Evolutionary conservation across 2,888 invertebrate species (phyloP).

Genomic region (Gari tellinella): DNA sequence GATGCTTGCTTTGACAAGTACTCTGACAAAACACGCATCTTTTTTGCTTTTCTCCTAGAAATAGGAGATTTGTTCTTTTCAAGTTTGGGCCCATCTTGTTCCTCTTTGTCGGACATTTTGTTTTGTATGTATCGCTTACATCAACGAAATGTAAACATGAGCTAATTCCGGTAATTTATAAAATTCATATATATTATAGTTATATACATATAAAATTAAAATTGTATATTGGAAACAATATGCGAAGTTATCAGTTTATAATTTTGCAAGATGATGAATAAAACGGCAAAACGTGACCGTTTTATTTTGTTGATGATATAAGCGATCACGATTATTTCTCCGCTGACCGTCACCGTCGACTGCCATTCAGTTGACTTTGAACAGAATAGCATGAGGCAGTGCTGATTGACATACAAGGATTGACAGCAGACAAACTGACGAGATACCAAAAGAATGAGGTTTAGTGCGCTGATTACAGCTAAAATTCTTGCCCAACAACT

Average conservation of each 20-base stretch:
- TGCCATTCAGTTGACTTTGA: not conserved
- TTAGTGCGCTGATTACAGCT: constrained; percentile 54
- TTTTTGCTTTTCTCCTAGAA: constrained; percentile 55
- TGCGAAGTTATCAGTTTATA: too few relatives aligned
- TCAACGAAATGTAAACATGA: too few relatives aligned
- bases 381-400: not conserved
- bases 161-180: too few relatives aligned
- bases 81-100: constrained; percentile 50
- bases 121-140: not conserved
- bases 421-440: constrained; percentile 19
- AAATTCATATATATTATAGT: too few relatives aligned
- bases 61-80: constrained; percentile 51
- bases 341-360: too few relatives aligned
- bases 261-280: too few relatives aligned
- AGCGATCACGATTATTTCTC: too few relatives aligned
- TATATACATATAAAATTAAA: too few relatives aligned
- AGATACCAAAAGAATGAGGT: constrained; percentile 15
- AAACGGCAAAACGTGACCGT: too few relatives aligned
- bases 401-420: not conserved
- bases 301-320: too few relatives aligned
- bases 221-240: too few relatives aligned
- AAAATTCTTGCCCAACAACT: constrained; percentile 56
- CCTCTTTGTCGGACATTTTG: constrained; percentile 62
- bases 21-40: constrained; percentile 46
- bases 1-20: constrained; percentile 55